Conservation (phyloP, 2,113 vertebrate species). For the Oophaga pumilio region DNA sequence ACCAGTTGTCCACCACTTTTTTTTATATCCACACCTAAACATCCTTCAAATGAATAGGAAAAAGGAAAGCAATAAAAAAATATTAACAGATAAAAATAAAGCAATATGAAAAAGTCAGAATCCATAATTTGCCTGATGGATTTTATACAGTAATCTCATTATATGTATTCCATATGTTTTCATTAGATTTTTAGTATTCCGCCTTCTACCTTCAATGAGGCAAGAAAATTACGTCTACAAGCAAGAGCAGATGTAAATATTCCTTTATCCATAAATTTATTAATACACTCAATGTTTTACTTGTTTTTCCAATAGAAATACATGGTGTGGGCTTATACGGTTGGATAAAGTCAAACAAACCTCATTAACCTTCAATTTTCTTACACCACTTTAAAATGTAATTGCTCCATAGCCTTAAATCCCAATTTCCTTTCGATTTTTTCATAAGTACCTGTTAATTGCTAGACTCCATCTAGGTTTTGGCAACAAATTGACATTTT, state of each 20-base stretch:
- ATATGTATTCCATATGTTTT: conserved; percentile 35
- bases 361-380: conserved; percentile 52
- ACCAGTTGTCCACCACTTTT: background rate
- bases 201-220: conserved; percentile 4
- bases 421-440: conserved; percentile 57
- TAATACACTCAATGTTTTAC: conserved; percentile 48
- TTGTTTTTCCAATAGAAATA: conserved; percentile 43
- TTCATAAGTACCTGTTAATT: conserved; percentile 59
- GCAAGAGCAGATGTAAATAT: conserved; percentile 51
- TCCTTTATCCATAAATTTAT: conserved; percentile 36
- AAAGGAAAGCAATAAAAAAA: background rate
- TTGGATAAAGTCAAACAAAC: conserved; percentile 56
- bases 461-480: conserved; percentile 53
- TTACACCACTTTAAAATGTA: conserved; percentile 55
- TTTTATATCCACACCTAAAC: background rate
- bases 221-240: conserved; percentile 22
- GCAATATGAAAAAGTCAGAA: background rate
- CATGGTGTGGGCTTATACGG: conserved; percentile 37
- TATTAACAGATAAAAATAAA: background rate
- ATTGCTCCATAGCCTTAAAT: conserved; percentile 55
- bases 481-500: conserved; percentile 37
- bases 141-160: conserved; percentile 12
- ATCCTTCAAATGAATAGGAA: no score
- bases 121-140: background rate
- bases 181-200: conserved; percentile 28